These are phyloP conservation scores for Podotricha telesiphe DNA, from an alignment of 2,888 invertebrate species.

Conservation along the genomic window DNA sequence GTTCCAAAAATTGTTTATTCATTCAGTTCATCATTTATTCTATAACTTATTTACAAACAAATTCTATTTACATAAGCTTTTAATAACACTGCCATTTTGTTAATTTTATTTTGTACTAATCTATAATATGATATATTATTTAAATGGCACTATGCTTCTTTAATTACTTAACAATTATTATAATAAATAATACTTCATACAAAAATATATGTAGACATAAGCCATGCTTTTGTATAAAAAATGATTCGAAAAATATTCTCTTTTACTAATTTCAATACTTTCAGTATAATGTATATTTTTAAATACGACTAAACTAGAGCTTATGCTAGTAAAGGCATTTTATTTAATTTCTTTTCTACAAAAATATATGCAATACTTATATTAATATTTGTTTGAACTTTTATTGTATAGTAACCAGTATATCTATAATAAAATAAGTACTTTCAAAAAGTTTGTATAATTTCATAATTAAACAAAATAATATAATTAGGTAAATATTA, in stretches of 20 bases:
- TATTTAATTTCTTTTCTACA: background rate
- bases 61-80: slow-evolving; percentile 8
- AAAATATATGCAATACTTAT: background rate
- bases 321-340: background rate
- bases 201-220: slow-evolving; percentile 32
- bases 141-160: slow-evolving; percentile 34
- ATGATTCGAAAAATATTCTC: slow-evolving; percentile 10
- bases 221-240: slow-evolving; percentile 9
- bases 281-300: background rate
- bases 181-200: slow-evolving; percentile 28
- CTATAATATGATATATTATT: slow-evolving; percentile 32
- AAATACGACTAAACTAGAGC: background rate
- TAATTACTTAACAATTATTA: slow-evolving; percentile 11
- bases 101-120: background rate
- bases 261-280: slow-evolving; percentile 18
- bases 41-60: slow-evolving; percentile 21
- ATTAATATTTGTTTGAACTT: background rate
- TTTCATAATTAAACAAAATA: background rate
- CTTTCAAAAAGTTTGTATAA: slow-evolving; percentile 2
- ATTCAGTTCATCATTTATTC: slow-evolving; percentile 17
- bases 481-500: background rate
- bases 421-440: slow-evolving; percentile 9
- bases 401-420: background rate
- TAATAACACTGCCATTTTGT: slow-evolving; percentile 24
- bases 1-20: slow-evolving; percentile 21